phyloP scores from a whole-genome alignment of 2,113 vertebrate species.

The Perccottus glenii region DNA sequence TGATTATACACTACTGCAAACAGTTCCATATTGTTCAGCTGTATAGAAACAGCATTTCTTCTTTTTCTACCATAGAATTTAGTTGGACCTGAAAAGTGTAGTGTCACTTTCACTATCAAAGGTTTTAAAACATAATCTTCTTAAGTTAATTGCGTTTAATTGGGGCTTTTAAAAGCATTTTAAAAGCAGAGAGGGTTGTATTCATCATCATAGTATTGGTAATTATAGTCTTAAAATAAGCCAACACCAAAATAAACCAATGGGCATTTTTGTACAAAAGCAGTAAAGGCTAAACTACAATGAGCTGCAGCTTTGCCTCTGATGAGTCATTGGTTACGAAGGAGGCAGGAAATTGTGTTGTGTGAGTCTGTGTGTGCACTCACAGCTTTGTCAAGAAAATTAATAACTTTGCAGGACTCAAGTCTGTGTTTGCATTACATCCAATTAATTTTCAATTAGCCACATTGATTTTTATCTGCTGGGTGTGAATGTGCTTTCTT shows the following conservation, averaged over 20 bases:
- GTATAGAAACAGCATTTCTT: too few species aligned
- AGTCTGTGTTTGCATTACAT: conserved; percentile 22
- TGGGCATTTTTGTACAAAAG: not conserved
- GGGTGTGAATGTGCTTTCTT: conserved; percentile 9
- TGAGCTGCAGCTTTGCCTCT: conserved; percentile 55
- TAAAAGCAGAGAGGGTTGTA: not conserved
- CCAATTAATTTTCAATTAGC: conserved; percentile 39
- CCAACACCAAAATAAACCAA: not conserved
- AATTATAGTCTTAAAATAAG: not conserved
- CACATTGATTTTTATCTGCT: not conserved
- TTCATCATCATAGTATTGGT: not conserved
- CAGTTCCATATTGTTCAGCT: too few species aligned
- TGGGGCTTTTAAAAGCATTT: not conserved
- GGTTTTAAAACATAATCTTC: not conserved
- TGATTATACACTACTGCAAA: too few species aligned
- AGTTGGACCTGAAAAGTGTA: too few species aligned
- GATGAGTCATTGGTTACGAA: conserved; percentile 26
- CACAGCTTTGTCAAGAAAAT: conserved; percentile 24
- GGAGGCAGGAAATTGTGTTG: conserved; percentile 41
- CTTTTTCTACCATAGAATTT: too few species aligned
- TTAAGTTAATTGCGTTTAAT: not conserved
- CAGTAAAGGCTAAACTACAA: conserved; percentile 23
- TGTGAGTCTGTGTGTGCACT: conserved; percentile 7
- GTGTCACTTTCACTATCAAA: not conserved
- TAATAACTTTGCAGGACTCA: conserved; percentile 14